phyloP scores from a whole-genome alignment of 2,113 vertebrate species.

The Tupaia chinensis region DNA sequence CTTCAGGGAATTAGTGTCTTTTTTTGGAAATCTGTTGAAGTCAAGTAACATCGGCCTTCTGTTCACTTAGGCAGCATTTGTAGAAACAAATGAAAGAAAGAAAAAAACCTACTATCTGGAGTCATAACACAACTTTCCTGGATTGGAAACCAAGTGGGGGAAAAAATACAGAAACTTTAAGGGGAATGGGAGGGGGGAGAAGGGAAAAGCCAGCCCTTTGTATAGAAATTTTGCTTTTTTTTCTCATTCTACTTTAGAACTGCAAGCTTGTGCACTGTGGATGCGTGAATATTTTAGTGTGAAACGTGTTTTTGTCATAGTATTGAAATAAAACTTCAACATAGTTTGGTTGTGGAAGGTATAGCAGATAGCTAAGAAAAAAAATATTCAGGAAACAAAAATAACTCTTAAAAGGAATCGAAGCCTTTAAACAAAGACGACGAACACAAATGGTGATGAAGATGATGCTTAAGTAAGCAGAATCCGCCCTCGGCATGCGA shows the following conservation, averaged over 20 bases:
- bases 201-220: constrained; percentile 88
- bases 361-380: constrained; percentile 92
- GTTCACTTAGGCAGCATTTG: constrained; percentile 75
- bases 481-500: constrained; percentile 74
- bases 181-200: constrained; percentile 79
- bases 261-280: constrained; percentile 99
- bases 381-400: constrained; percentile 84
- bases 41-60: constrained; percentile 72
- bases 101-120: constrained; percentile 61
- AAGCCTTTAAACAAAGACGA: constrained; percentile 84
- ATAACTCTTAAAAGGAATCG: constrained; percentile 83
- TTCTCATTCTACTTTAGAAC: constrained; percentile 91
- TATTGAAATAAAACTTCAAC: constrained; percentile 94
- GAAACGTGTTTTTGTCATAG: constrained; percentile 96
- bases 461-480: constrained; percentile 52
- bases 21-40: constrained; percentile 77
- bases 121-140: constrained; percentile 55
- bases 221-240: constrained; percentile 86
- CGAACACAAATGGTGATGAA: constrained; percentile 23
- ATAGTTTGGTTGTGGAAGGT: constrained; percentile 96
- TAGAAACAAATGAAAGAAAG: constrained; percentile 64
- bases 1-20: constrained; percentile 79
- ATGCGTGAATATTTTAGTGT: constrained; percentile 96
- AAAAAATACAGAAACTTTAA: constrained; percentile 76
- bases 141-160: constrained; percentile 78